Evolutionary conservation across 2,797 vertebrate species (phyloP), one percentile per base, ranked within the genome.

Genomic region (Argentina silus): DNA sequence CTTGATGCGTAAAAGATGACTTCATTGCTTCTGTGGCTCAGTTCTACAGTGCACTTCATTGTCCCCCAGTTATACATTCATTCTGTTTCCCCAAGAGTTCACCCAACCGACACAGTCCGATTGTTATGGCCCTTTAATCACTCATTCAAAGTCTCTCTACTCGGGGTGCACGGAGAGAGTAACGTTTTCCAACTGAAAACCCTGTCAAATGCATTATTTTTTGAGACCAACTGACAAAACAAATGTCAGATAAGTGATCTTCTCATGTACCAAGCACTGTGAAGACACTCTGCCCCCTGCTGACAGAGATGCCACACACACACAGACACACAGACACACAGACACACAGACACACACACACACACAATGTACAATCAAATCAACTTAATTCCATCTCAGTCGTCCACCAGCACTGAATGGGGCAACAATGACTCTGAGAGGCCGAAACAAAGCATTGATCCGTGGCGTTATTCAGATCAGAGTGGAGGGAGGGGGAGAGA

Each of bases 1-100:
- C 44, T 70, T 62, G 75, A 78, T 73, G 78, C 78, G 63, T 72
- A 71, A 75, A 53, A 56, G 47, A 80, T 83, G 79, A 86, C 75
- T 76, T 83, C 73, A 84, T 73, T 55, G 27, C 73, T 81, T 11
- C 47, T 80, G 74, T 62, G 61, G 66, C 50, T 69, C 55, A 53
- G 50, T 70, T 27, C 72, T 59, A 88, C 83, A 85, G 21, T 56
- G 75, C 70, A 65, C 51, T 15, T 11, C 72, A 72, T 81, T 88
- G 81, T 86, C 67, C 62, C 70, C 63, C 0, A 12, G 64, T 78
- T 72, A 75, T 23, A 77, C 71, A 69, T 70, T 19, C 57, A 72
- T 72, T 63, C 59, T 71, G 50, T 73, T 79, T 68, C 50, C 66
- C 48, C 60, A 50, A 63, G 59, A 53, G 21, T 53, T 67, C 47